Evolutionary conservation across 1,140 invertebrate species (phyloP).

Genomic region (Eufriesea mexicana): DNA sequence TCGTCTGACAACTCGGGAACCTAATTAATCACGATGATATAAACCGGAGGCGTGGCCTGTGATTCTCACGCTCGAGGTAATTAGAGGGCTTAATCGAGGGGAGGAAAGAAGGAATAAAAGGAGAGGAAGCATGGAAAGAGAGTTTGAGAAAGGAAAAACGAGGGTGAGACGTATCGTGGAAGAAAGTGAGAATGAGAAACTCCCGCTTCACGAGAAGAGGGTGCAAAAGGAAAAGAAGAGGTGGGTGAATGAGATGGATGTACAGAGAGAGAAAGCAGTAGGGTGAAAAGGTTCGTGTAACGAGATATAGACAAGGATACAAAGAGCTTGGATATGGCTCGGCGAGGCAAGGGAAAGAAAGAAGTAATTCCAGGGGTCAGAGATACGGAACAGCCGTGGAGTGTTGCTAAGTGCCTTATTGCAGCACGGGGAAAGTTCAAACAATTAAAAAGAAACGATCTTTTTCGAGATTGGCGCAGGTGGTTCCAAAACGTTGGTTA

Average conservation of each 20-base stretch:
- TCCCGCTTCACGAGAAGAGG: too few species aligned
- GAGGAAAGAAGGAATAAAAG: too few species aligned
- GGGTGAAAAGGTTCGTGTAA: too few species aligned
- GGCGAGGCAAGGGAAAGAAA: background rate
- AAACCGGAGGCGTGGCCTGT: too few species aligned
- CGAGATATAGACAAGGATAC: background rate
- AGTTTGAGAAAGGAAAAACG: too few species aligned
- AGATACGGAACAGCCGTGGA: background rate
- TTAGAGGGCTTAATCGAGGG: background rate
- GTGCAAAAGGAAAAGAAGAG: background rate
- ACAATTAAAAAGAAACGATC: constrained; percentile 2
- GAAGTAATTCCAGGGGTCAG: background rate
- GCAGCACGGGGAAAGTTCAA: background rate
- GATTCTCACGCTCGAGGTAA: background rate
- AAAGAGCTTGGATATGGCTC: background rate
- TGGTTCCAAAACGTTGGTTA: background rate
- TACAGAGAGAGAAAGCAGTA: background rate
- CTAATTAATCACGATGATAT: constrained; percentile 24
- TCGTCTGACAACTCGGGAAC: background rate
- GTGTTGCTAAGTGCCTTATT: background rate
- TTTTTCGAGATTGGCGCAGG: background rate
- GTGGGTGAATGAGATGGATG: background rate
- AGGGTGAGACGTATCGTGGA: background rate
- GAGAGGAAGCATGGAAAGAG: too few species aligned
- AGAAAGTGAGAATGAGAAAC: background rate